Percentiles rank a stretch among this genome's conserved stretches.
Evolutionary conservation across 2,797 vertebrate species (phyloP).

Genomic region (Hipposideros larvatus): DNA sequence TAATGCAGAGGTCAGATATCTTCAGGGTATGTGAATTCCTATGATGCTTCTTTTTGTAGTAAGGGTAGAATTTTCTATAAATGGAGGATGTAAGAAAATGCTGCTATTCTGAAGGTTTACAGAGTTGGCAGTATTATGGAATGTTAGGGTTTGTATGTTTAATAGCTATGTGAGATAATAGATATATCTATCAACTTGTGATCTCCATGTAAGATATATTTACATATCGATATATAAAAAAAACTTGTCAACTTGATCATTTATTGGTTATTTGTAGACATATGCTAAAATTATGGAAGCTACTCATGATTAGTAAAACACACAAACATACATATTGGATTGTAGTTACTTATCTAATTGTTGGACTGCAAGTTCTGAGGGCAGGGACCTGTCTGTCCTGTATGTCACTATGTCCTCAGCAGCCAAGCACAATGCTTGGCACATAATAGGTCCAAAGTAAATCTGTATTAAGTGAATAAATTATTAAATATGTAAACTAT

Average conservation of each 20-base stretch:
- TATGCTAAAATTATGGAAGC: neutral
- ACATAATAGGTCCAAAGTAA: neutral
- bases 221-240: neutral
- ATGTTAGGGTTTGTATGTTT: constrained; percentile 44
- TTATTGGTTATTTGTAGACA: constrained; percentile 37
- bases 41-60: constrained; percentile 22
- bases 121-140: neutral
- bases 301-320: constrained; percentile 42
- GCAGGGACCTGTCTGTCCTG: neutral
- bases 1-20: constrained; percentile 91
- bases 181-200: neutral
- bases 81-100: constrained; percentile 13
- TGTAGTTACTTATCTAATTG: constrained; percentile 5
- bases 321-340: neutral
- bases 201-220: neutral
- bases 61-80: constrained; percentile 24
- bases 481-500: constrained; percentile 21
- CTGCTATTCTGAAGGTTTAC: constrained; percentile 35
- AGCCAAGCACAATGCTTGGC: neutral
- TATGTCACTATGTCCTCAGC: neutral
- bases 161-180: neutral
- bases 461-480: neutral
- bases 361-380: neutral
- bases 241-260: neutral
- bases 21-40: constrained; percentile 89